Evolutionary conservation across 2,888 invertebrate genomes (phyloP), one percentile per base, ranked within the genome.

Genomic region (Leptopterna dolabrata): DNA sequence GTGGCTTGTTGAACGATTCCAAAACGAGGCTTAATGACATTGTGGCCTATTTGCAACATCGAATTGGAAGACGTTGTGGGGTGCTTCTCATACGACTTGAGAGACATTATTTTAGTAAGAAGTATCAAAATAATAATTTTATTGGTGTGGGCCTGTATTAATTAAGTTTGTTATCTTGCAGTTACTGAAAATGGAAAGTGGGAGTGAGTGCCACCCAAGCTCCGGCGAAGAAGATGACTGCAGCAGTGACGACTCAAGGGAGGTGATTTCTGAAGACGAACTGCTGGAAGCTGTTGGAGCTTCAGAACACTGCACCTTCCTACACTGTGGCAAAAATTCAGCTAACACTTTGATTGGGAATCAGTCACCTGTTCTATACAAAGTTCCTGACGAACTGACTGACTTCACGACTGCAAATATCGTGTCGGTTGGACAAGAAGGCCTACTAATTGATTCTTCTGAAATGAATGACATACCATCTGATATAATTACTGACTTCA

Each of bases 171-270:
- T 70, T 70, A 70, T 70, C 70, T 70, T 70, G 70, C 70, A 70
- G 70, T 70, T 70, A 70, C 19, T 70, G 70, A 70, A 70, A 70
- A 70, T 70, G 70, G 70, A 70, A 70, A 70, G 70, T 70, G 70
- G 70, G 70, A 70, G 70, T 70, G 70, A 70, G 14, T n/a, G n/a
- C n/a, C n/a, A n/a, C n/a, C n/a, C n/a, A n/a, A 47, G 47, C 47
- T 47, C 47, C 47, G 47, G 47, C 47, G 47, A 47, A 47, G 47
- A 47, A 47, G 47, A 47, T 47, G 47, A 47, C 47, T 47, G 47
- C 47, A 47, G 47, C 47, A 47, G 47, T 47, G 47, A 47, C 47
- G 14, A 16, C 47, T 47, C 47, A 13, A 47, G 47, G 47, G 47
- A 47, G 47, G 47, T 47, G 47, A 47, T 47, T 47, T 14, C 47